A percentile compares a stretch with the other conserved stretches of the same genome.
phyloP scores from a whole-genome alignment of 2,797 vertebrate genomes.

The Vireo griseus region DNA sequence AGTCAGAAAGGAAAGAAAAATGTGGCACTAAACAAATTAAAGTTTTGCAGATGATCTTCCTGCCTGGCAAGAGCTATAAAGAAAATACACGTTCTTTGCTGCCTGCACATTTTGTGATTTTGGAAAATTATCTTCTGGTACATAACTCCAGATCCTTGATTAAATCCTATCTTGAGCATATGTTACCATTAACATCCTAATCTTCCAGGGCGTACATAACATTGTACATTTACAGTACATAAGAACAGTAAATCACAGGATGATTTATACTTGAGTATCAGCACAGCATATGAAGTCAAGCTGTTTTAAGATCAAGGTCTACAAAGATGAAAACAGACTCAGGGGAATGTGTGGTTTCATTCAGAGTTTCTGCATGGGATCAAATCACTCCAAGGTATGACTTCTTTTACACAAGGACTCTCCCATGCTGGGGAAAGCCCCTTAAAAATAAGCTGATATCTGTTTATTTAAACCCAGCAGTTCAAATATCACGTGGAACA shows the following conservation, averaged over 20 bases:
- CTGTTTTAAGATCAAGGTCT: conserved; percentile 22
- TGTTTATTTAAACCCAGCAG: background rate
- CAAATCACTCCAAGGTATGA: background rate
- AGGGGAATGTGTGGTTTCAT: background rate
- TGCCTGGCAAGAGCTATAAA: background rate
- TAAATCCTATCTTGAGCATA: background rate
- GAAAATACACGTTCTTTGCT: background rate
- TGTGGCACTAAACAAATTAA: background rate
- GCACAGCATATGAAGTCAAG: background rate
- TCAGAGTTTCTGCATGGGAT: background rate
- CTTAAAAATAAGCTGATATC: background rate
- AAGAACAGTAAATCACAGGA: background rate
- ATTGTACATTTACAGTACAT: background rate
- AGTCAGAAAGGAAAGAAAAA: background rate
- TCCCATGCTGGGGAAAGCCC: background rate
- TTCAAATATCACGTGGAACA: background rate
- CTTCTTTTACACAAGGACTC: background rate
- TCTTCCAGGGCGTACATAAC: background rate
- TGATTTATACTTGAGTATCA: conserved; percentile 11
- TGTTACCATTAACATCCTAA: background rate
- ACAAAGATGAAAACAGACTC: background rate
- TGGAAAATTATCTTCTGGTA: background rate
- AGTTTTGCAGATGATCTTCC: background rate
- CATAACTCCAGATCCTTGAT: background rate
- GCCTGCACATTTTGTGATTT: background rate